Evolutionary conservation across 2,113 vertebrate genomes (phyloP).

Genomic region (Myrmecobius fasciatus): DNA sequence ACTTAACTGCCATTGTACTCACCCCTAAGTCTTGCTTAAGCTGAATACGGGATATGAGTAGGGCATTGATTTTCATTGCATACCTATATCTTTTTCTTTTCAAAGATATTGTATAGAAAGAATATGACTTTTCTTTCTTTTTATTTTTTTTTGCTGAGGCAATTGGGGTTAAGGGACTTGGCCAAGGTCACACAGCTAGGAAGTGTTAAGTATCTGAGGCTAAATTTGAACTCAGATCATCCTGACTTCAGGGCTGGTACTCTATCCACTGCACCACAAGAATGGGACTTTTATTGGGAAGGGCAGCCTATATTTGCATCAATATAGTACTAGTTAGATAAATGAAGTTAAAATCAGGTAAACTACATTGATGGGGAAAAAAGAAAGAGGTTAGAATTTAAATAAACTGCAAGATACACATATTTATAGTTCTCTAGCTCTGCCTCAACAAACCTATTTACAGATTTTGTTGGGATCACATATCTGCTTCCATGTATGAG

Average conservation of each 20-base stretch:
- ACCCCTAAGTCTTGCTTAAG: not conserved
- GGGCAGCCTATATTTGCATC: not conserved
- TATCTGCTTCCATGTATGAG: not conserved
- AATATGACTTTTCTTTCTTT: not conserved
- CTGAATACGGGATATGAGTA: not conserved
- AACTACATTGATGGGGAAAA: not conserved
- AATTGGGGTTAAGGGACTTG: too few relatives aligned
- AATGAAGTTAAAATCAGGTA: not conserved
- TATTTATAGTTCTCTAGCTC: not conserved
- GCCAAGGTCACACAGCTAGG: too few relatives aligned
- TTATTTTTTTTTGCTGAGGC: too few relatives aligned
- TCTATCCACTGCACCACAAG: too few relatives aligned
- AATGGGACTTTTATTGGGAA: not conserved
- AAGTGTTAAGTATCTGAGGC: too few relatives aligned
- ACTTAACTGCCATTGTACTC: not conserved
- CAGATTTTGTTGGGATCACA: not conserved
- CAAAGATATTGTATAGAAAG: not conserved
- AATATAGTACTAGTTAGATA: not conserved
- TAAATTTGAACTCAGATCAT: too few relatives aligned
- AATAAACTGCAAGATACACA: not conserved
- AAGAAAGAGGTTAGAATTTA: not conserved
- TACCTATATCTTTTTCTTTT: not conserved
- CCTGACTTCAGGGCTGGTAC: too few relatives aligned
- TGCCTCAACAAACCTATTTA: not conserved
- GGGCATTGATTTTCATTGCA: not conserved